Evolutionary conservation across 2,797 vertebrate species (phyloP).

Genomic region (Cottoperca gobio): DNA sequence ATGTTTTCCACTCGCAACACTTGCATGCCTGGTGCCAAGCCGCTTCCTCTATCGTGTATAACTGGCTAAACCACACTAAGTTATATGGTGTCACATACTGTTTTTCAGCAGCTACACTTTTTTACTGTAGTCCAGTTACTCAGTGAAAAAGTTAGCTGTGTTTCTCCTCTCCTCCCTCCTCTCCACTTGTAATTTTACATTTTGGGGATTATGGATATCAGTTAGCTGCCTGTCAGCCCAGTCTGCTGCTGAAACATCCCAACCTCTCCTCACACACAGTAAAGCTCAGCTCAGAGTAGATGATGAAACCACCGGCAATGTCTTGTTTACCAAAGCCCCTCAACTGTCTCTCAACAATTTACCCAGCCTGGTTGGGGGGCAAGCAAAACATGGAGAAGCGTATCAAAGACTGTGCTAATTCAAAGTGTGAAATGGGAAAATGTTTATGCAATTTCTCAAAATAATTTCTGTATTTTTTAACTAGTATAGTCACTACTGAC

Average conservation of each 20-base stretch:
- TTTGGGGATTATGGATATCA: conserved; percentile 44
- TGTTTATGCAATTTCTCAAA: conserved; percentile 11
- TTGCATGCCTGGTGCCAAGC: background rate
- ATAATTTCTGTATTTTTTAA: conserved; percentile 8
- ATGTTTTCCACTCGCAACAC: background rate
- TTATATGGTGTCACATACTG: background rate
- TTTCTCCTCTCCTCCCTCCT: background rate
- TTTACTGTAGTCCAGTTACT: too few species aligned
- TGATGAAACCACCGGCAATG: conserved; percentile 78
- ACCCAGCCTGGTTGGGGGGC: background rate
- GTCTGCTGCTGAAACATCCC: conserved; percentile 30
- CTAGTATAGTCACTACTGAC: background rate
- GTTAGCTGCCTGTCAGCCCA: conserved; percentile 42
- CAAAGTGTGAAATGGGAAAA: conserved; percentile 1
- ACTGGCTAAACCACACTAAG: background rate
- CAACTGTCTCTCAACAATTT: conserved; percentile 48
- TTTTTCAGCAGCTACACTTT: background rate
- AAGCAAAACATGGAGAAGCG: conserved; percentile 3
- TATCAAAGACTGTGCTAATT: conserved; percentile 28
- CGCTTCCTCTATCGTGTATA: background rate
- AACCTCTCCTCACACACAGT: conserved; percentile 31
- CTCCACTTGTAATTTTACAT: conserved; percentile 25
- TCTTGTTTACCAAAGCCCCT: conserved; percentile 62
- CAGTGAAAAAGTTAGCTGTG: background rate
- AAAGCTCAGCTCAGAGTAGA: conserved; percentile 36